Evolutionary conservation across 2,113 vertebrate genomes (phyloP), one percentile per base, ranked within the genome.

Genomic region (Hippolais icterina): DNA sequence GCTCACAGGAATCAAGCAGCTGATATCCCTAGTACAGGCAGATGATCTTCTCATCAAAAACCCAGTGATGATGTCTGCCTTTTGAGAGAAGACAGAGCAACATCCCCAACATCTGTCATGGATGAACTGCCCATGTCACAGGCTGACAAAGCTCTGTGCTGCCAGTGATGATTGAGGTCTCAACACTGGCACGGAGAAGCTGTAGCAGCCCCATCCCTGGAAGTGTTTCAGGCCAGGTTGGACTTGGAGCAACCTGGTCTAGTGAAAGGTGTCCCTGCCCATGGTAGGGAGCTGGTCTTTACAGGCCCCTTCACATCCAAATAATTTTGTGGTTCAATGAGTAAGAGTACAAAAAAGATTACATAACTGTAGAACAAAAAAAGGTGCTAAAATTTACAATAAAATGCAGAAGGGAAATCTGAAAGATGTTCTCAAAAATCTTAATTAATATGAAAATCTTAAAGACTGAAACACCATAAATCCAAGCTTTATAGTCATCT

Each of bases 361-460:
- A 68, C 61, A 29, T 1, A 59, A 83, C 27, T 44, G n/a, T 25
- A 94, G 50, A 37, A 81, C 31, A 70, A 83, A 82, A 71, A 46
- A 60, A 78, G 37, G 47, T 87, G 59, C 47, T 89, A 88, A 95
- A 95, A 93, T 20, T 65, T 94, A 84, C 53, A 86, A 93, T 93
- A 75, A 96, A 94, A 95, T 35, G 59, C 66, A 93, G 89, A 77
- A 85, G 50, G 68, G 37, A 97, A 97, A 87, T 37, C 56, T 81
- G 65, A 96, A 90, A 95, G 85, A 85, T 47, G 77, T 90, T 95
- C 72, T 84, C 83, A 87, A 94, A 94, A 96, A 90, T 88, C 68
- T 96, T 94, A 96, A 98, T 97, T 97, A 97, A 95, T 92, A 93
- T 82, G 93, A 93, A 96, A 95, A 92, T 74, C 80, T 85, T 90